Base-by-base conservation (phyloP, 2,888 invertebrate genomes). In the Nephrotoma flavescens region DNA sequence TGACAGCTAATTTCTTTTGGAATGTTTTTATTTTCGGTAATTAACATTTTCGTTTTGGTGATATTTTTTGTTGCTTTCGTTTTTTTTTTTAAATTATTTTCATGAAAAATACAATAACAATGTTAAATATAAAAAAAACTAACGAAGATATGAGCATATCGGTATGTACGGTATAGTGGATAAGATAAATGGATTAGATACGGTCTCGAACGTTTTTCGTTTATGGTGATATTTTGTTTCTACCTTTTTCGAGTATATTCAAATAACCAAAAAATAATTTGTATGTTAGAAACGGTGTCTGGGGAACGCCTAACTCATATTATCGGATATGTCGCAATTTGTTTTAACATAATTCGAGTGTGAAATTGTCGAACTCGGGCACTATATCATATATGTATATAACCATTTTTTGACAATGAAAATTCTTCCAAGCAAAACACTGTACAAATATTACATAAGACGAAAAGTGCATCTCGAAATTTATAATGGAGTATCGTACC, bases 1-100 rank as follows among this genome's bases (percentile, higher is more conserved):
- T 85, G 85, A 85, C 85, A 85, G 85, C 85, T 44, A 85, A 85
- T 84, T 84, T 84, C 84, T 84, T 84, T 84, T 84, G 84, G 84
- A 84, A 84, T 84, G 84, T 84, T 84, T 84, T 84, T 42, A 84
- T 84, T 84, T 84, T 84, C 84, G 84, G 84, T 84, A 84, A 84
- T 84, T 84, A 84, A 84, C 84, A 84, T 42, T 84, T 84, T 84
- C 42, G 84, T 84, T 84, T 42, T 42, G 42, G 84, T 84, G 71
- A 71, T 71, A 71, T 52, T 52, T 52, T 52, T 19, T 31, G 71
- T 31, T 71, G 71, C 5, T 31, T 9, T 71, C 31, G 71, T 71
- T 71, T 71, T 71, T 71, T 57, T 57, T 57, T 57, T 15, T 57
- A 71, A 71, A 71, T 71, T 71, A 71, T 71, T 71, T 71, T 71